Evolutionary conservation across 2,888 invertebrate species (phyloP).

Genomic region (Hirtodrosophila trivittata): DNA sequence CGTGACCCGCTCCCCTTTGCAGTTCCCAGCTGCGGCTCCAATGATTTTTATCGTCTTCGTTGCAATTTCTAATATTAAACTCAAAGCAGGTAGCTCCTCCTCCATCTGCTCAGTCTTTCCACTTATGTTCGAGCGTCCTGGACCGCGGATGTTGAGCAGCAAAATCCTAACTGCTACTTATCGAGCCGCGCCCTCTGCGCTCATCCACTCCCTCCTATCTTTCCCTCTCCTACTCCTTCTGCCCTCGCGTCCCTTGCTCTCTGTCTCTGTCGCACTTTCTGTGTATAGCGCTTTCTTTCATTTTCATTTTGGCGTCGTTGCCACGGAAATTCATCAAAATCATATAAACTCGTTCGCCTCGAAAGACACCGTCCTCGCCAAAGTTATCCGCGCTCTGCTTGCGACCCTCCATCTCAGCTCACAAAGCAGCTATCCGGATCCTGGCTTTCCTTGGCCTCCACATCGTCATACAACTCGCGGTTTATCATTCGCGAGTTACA

Average conservation of each 20-base stretch:
- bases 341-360: conserved; percentile 75
- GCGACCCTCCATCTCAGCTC: not conserved
- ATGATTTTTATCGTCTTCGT: conserved; percentile 55
- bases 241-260: too few species aligned
- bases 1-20: conserved; percentile 1
- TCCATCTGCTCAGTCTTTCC: not conserved
- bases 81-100: conserved; percentile 50
- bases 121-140: conserved; percentile 12
- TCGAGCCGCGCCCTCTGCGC: conserved; percentile 56
- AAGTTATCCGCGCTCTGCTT: not conserved
- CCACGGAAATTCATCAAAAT: conserved; percentile 80
- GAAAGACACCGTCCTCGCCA: conserved; percentile 34
- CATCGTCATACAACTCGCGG: conserved; percentile 43
- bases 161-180: conserved; percentile 77
- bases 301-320: conserved; percentile 78
- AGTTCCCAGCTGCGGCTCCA: conserved; percentile 33
- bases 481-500: conserved; percentile 70
- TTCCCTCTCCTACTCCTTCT: too few species aligned
- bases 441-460: not conserved
- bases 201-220: not conserved
- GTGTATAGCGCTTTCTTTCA: conserved; percentile 33
- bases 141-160: conserved; percentile 61
- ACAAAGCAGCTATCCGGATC: not conserved
- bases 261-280: too few species aligned
- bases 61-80: conserved; percentile 73